These are phyloP conservation scores for Paramisgurnus dabryanus DNA, from an alignment of 2,113 vertebrate genomes.

Conservation along the genomic window DNA sequence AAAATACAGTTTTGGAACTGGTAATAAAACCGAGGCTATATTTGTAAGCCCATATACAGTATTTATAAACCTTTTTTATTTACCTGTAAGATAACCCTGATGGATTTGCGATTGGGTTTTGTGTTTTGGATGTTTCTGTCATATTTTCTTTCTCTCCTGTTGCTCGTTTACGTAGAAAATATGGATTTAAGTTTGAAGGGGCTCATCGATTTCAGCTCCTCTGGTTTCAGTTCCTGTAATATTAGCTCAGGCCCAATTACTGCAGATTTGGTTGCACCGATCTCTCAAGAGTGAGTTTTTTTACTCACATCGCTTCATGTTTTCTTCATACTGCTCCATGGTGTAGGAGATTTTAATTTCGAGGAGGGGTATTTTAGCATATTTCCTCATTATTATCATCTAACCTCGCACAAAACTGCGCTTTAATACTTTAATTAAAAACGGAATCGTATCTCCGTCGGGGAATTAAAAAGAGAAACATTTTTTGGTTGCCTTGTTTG, in stretches of 20 bases:
- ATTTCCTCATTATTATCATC: constrained; percentile 70
- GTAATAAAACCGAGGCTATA: constrained; percentile 21
- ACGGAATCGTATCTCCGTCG: constrained; percentile 71
- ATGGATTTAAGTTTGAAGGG: constrained; percentile 72
- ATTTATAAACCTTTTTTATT: constrained; percentile 36
- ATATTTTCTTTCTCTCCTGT: constrained; percentile 65
- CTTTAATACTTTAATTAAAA: constrained; percentile 79
- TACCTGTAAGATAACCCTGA: constrained; percentile 50
- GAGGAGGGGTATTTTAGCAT: constrained; percentile 64
- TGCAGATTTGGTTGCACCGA: constrained; percentile 75
- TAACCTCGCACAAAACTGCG: constrained; percentile 67
- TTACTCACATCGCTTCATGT: constrained; percentile 44
- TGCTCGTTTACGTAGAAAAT: constrained; percentile 71
- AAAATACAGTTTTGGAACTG: constrained; percentile 13
- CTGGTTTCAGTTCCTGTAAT: constrained; percentile 78
- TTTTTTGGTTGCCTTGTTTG: constrained; percentile 72
- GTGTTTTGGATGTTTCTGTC: constrained; percentile 72
- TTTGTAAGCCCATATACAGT: constrained; percentile 8
- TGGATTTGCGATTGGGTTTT: constrained; percentile 70
- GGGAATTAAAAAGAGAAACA: constrained; percentile 72
- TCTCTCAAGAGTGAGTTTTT: constrained; percentile 68
- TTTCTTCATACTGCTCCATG: constrained; percentile 48
- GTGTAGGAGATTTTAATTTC: constrained; percentile 67
- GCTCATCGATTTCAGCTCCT: constrained; percentile 78
- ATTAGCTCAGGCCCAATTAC: constrained; percentile 82